Conservation (phyloP, 2,797 vertebrate species). For the Coranthus polyacanthus region DNA sequence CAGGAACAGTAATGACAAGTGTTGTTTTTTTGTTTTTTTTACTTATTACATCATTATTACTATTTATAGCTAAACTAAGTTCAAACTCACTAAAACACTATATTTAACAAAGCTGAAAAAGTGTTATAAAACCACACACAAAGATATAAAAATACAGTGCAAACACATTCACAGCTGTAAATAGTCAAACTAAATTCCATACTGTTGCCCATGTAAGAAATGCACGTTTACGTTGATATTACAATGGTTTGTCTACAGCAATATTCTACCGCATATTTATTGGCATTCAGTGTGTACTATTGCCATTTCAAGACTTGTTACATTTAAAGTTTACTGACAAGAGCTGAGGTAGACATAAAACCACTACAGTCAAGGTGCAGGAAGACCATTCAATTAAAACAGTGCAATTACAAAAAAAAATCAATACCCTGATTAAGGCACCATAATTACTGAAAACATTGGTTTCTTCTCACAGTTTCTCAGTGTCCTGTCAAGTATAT, state of each 20-base stretch:
- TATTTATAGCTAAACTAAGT: conserved; percentile 19
- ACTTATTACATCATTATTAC: not conserved
- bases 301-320: conserved; percentile 17
- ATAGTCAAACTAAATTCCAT: conserved; percentile 4
- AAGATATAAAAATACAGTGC: conserved; percentile 7
- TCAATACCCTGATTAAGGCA: conserved; percentile 77
- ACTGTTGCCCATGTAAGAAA: no score
- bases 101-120: conserved; percentile 10
- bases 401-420: conserved; percentile 68
- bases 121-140: conserved; percentile 8
- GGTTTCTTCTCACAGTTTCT: conserved; percentile 34
- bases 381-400: conserved; percentile 63
- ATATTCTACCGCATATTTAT: not conserved
- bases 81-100: conserved; percentile 30
- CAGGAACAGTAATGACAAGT: no score
- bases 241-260: no score
- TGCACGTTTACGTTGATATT: no score
- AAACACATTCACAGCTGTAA: conserved; percentile 13
- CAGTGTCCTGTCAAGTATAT: conserved; percentile 43
- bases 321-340: conserved; percentile 36
- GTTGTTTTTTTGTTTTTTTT: no score
- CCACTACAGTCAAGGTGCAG: conserved; percentile 52
- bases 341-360: conserved; percentile 73
- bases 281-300: conserved; percentile 1
- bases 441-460: conserved; percentile 60